A percentile compares a stretch with the other conserved stretches of the same genome.
These are phyloP conservation scores for Phaedon cochleariae DNA, from an alignment of 2,888 invertebrate genomes.

Conservation along the genomic window DNA sequence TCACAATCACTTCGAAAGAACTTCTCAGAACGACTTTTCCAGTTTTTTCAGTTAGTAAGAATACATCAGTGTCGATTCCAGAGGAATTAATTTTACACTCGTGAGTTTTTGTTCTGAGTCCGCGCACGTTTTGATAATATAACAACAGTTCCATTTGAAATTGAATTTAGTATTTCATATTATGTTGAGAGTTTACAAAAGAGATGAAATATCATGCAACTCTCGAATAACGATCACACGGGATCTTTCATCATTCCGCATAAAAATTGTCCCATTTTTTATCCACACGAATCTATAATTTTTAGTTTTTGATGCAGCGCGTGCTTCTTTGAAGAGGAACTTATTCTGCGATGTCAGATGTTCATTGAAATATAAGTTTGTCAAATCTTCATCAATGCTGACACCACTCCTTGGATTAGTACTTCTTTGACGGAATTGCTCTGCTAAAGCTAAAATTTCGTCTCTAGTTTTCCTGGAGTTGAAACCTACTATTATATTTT, in stretches of 20 bases:
- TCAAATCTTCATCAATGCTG: conserved; percentile 2
- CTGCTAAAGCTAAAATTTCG: neutral
- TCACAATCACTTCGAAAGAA: too few relatives aligned
- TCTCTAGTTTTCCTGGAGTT: conserved; percentile 7
- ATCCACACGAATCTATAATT: conserved; percentile 6
- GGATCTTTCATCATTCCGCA: conserved; percentile 4
- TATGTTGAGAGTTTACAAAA: conserved; percentile 5
- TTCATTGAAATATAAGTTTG: conserved; percentile 6
- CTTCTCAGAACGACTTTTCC: too few relatives aligned
- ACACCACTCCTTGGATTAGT: neutral
- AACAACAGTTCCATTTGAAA: conserved; percentile 4
- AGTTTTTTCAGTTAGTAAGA: conserved; percentile 4
- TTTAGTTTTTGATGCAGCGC: neutral
- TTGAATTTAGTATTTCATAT: neutral
- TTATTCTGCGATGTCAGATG: conserved; percentile 3
- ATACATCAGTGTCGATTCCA: conserved; percentile 1
- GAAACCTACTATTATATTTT: neutral
- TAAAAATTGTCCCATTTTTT: conserved; percentile 1
- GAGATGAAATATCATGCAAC: conserved; percentile 3
- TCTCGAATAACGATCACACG: neutral
- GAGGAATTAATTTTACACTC: conserved; percentile 6
- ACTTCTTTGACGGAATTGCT: neutral
- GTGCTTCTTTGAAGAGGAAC: conserved; percentile 5
- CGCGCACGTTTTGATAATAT: conserved; percentile 11
- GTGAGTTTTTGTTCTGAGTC: conserved; percentile 6